These are phyloP conservation scores for Corvus cornix DNA, from an alignment of 2,113 vertebrate species.

Conservation along the genomic window DNA sequence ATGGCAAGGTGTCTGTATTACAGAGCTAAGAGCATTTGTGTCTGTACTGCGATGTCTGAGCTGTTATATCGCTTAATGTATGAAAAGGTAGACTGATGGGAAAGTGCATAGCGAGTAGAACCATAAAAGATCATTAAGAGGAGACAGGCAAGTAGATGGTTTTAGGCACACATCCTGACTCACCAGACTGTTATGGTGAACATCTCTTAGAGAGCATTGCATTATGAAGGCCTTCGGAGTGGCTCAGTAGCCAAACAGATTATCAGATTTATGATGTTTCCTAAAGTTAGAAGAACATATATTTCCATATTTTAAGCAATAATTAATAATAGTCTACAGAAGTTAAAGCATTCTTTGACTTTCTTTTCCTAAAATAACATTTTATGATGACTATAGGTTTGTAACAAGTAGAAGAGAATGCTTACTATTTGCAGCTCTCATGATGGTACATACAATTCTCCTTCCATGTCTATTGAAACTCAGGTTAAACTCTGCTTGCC, in stretches of 20 bases:
- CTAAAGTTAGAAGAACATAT: not conserved
- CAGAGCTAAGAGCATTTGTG: not conserved
- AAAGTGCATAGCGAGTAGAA: not conserved
- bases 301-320: not conserved
- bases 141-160: not conserved
- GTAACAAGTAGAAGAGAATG: not conserved
- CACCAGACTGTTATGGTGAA: not conserved
- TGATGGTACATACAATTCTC: not conserved
- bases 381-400: not conserved
- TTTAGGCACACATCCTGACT: not conserved
- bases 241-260: not conserved
- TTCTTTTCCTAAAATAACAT: not conserved
- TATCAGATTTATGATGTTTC: not conserved
- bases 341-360: not conserved
- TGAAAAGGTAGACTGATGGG: not conserved
- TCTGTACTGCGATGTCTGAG: not conserved
- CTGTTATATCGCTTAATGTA: not conserved
- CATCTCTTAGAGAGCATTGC: not conserved
- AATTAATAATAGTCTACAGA: not conserved
- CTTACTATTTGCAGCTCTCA: not conserved
- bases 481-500: not conserved
- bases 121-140: not conserved
- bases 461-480: not conserved
- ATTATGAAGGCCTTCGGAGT: not conserved
- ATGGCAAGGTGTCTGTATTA: not conserved